phyloP scores from a whole-genome alignment of 2,888 invertebrate species.

The Nematopogon swammerdamellus region DNA sequence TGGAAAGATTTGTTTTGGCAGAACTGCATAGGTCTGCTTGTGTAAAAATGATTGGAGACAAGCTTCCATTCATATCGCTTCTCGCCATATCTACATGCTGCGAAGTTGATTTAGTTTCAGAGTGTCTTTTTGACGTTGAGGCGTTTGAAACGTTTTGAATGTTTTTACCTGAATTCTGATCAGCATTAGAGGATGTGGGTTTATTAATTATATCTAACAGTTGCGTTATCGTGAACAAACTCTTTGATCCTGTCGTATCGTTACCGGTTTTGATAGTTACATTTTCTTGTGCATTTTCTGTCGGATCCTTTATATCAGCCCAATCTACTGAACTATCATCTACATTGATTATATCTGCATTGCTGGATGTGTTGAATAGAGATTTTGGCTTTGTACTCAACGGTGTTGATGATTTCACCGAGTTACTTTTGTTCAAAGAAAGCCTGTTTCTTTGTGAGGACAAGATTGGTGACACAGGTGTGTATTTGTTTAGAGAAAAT shows the following conservation, averaged over 20 bases:
- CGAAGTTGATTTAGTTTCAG: too few species aligned
- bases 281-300: constrained; percentile 2
- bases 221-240: constrained; percentile 45
- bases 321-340: neutral
- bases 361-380: neutral
- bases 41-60: constrained; percentile 36
- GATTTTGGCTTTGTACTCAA: too few species aligned
- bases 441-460: too few species aligned
- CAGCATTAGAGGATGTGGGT: too few species aligned
- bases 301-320: too few species aligned
- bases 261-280: constrained; percentile 12
- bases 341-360: neutral
- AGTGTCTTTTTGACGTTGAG: too few species aligned
- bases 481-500: neutral
- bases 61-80: constrained; percentile 26
- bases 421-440: too few species aligned
- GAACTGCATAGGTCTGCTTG: constrained; percentile 28
- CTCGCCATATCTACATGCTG: too few species aligned
- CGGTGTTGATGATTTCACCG: too few species aligned
- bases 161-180: too few species aligned
- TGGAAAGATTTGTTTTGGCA: constrained; percentile 4
- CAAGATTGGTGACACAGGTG: too few species aligned
- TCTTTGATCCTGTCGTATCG: constrained; percentile 21
- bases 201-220: constrained; percentile 42
- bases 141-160: too few species aligned